Evolutionary conservation across 2,113 vertebrate species (phyloP), one percentile per base, ranked within the genome.

Genomic region (Syngnathus typhle): DNA sequence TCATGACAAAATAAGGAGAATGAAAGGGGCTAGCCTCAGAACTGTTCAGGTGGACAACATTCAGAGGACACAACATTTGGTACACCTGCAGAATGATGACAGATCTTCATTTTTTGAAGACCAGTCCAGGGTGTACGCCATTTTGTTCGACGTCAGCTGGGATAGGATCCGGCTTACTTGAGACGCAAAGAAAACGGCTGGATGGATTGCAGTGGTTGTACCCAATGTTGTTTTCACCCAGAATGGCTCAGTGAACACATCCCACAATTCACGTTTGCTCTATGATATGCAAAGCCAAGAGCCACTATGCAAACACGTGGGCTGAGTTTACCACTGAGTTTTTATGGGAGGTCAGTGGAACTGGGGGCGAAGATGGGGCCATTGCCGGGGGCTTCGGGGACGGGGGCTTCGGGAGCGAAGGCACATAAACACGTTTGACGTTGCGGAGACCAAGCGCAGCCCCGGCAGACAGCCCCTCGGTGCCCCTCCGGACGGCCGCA

Each of bases 381-480:
- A 82, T 78, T 80, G 90, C 85, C 88, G 82, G 88, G 88, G 88
- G 79, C 86, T 85, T 47, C 82, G 71, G 68, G 83, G 83, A 69
- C 84, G 72, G 67, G 89, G 88, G 80, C 89, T 91, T 82, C 84
- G 84, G 85, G 90, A 82, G 16, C 90, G 87, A 68, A 92, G 89
- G 77, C 91, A 92, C 78, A 91, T 82, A 89, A 91, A 92, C 78
- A 88, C 86, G 1, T 88, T 88, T 37, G 90, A 79, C 27, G 90
- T 90, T 81, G 90, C 83, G 68, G 90, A 90, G 80, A 90, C 86
- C 84, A 90, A 89, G 87, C 89, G 89, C 83, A 91, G 87, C 77
- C 88, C 87, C 82, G 90, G 88, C 83, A 92, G 88, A 85, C 90
- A 91, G 80, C 91, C 89, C 85, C 88, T 88, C 76, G 86, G 89